phyloP scores from a whole-genome alignment of 2,797 vertebrate species.

The Acanthopagrus latus region DNA sequence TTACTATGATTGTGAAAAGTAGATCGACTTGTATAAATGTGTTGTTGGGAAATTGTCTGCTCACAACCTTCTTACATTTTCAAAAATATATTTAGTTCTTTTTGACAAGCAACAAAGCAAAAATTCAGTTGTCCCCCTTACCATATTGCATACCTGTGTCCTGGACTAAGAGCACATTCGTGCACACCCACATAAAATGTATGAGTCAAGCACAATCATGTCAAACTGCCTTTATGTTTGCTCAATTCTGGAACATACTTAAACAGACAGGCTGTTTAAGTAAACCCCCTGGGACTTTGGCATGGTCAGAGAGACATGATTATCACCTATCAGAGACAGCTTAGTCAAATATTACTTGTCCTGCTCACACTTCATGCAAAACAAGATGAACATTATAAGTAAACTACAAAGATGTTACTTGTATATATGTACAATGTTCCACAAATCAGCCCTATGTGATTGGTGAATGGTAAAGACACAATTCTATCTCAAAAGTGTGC shows the following conservation, averaged over 20 bases:
- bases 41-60: neutral
- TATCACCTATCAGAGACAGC: constrained; percentile 17
- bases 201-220: neutral
- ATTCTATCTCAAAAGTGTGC: neutral
- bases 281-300: neutral
- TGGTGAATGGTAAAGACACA: neutral
- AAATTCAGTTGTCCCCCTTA: neutral
- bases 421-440: neutral
- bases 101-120: neutral
- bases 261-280: neutral
- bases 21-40: neutral
- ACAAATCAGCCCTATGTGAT: neutral
- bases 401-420: neutral
- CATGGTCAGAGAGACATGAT: constrained; percentile 1
- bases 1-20: neutral
- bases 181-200: neutral
- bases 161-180: neutral
- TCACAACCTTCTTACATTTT: neutral
- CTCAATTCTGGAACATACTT: neutral
- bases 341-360: constrained; percentile 34
- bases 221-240: neutral
- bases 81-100: neutral
- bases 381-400: neutral
- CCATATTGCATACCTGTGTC: neutral
- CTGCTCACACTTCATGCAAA: constrained; percentile 45